phyloP scores from a whole-genome alignment of 2,113 vertebrate genomes.

The Urocynchramus pylzowi region DNA sequence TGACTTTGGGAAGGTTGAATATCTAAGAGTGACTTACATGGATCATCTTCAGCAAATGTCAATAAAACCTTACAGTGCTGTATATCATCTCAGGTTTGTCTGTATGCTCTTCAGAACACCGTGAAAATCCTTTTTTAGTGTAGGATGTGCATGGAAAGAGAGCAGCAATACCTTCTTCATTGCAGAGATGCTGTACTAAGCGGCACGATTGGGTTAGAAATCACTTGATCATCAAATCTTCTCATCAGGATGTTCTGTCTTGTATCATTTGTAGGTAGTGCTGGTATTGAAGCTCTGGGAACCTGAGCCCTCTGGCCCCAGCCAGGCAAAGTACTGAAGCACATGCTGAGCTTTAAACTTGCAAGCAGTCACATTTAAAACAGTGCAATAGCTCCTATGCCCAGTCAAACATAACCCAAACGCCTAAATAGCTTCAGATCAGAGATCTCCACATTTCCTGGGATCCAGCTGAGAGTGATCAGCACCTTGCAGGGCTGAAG shows the following conservation, averaged over 20 bases:
- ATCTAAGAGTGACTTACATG: not conserved
- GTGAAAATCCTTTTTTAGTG: not conserved
- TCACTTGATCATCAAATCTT: not conserved
- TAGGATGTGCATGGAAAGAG: not conserved
- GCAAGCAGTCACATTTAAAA: not conserved
- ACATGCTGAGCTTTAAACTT: constrained; percentile 16
- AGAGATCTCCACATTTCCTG: not conserved
- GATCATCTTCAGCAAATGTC: not conserved
- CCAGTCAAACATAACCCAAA: not conserved
- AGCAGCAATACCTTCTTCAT: not conserved
- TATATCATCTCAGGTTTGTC: not conserved
- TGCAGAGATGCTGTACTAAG: not conserved
- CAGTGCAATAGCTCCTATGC: not conserved
- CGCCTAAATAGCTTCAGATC: not conserved
- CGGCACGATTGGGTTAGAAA: not conserved
- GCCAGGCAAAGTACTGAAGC: not conserved
- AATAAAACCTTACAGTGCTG: not conserved
- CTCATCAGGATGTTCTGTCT: not conserved
- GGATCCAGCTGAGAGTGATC: not conserved
- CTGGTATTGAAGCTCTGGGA: not conserved
- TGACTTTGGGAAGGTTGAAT: constrained; percentile 14
- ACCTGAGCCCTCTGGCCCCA: not conserved
- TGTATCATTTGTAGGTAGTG: not conserved
- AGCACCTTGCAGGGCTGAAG: not conserved
- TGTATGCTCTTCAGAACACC: not conserved